Conservation (phyloP, 2,797 vertebrate species). For the Echiichthys vipera region DNA sequence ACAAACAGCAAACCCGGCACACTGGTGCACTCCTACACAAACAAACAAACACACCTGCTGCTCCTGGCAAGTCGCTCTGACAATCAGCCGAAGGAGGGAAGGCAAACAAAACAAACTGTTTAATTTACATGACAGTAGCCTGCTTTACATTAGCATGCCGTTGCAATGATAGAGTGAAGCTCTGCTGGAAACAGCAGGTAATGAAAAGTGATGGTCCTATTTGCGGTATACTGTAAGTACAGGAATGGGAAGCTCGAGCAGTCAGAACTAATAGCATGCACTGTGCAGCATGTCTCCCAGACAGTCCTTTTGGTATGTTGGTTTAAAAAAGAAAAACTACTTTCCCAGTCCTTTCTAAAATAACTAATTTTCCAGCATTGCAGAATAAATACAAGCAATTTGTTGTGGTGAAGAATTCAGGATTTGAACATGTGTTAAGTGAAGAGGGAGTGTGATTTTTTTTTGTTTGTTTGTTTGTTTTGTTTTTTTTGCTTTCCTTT, state of each 20-base stretch:
- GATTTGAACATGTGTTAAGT: constrained; percentile 56
- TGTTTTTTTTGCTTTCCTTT: constrained; percentile 24
- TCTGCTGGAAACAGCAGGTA: constrained; percentile 75
- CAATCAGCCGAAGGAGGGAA: constrained; percentile 78
- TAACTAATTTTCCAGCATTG: constrained; percentile 52
- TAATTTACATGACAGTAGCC: constrained; percentile 83
- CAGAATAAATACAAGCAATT: constrained; percentile 64
- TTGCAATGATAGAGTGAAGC: constrained; percentile 79
- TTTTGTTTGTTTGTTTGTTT: constrained; percentile 24
- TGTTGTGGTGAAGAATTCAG: constrained; percentile 56
- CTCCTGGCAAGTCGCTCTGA: constrained; percentile 77
- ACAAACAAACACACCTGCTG: constrained; percentile 80
- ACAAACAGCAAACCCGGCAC: constrained; percentile 68
- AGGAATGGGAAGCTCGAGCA: constrained; percentile 64
- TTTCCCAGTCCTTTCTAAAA: constrained; percentile 34
- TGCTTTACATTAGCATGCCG: constrained; percentile 79
- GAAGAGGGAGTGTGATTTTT: constrained; percentile 19
- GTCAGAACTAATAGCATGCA: constrained; percentile 64
- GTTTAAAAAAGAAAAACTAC: background rate
- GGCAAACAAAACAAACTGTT: constrained; percentile 81
- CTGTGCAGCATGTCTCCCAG: constrained; percentile 56
- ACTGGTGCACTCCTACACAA: constrained; percentile 80
- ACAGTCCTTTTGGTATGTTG: constrained; percentile 48
- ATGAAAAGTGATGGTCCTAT: constrained; percentile 81
- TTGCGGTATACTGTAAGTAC: constrained; percentile 73